Percentiles rank a stretch among this genome's conserved stretches.
Evolutionary conservation across 2,888 invertebrate species (phyloP).

Genomic region (Nematopogon swammerdamellus): DNA sequence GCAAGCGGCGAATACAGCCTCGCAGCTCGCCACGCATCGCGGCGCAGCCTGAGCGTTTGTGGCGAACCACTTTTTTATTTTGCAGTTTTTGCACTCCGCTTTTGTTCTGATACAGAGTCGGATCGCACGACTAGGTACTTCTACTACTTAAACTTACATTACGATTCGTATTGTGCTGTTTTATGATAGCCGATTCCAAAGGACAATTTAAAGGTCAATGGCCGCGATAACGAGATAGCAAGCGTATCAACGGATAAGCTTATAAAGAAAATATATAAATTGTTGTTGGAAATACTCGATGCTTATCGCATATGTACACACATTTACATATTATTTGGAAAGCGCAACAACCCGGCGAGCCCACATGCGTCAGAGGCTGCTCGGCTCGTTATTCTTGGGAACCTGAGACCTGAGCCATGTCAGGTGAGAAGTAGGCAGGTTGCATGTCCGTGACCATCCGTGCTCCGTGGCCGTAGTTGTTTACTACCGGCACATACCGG

Average conservation of each 20-base stretch:
- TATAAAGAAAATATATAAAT: no score
- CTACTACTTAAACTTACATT: background rate
- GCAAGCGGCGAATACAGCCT: background rate
- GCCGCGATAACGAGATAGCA: background rate
- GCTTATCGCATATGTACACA: no score
- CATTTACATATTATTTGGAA: no score
- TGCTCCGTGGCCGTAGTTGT: no score
- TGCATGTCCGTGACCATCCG: no score
- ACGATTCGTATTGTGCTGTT: background rate
- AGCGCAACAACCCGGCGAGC: no score
- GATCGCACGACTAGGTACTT: background rate
- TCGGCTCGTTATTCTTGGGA: no score
- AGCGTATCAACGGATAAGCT: background rate
- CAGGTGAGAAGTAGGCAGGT: no score
- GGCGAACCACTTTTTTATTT: background rate
- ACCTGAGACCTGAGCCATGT: no score
- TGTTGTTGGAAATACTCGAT: no score
- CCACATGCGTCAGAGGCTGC: no score
- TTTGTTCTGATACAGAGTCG: background rate
- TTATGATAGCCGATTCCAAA: background rate
- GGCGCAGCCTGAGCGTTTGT: background rate
- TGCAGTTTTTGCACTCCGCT: background rate
- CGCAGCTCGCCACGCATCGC: background rate
- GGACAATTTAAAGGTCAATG: background rate
- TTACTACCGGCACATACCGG: no score